These are phyloP conservation scores for Nephotettix cincticeps DNA, from an alignment of 1,140 invertebrate genomes.

Conservation along the genomic window DNA sequence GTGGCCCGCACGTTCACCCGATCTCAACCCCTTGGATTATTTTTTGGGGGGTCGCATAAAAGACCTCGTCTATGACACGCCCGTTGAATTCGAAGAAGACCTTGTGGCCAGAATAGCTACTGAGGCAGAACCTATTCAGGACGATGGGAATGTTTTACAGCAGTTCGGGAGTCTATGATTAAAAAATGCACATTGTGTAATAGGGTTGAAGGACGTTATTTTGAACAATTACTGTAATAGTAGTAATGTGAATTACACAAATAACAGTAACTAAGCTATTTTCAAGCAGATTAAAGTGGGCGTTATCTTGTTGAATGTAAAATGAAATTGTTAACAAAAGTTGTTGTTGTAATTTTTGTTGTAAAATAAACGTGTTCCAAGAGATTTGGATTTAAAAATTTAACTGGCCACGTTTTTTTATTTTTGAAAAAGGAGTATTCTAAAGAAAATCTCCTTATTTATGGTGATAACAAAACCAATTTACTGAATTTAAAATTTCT, in stretches of 20 bases:
- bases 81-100: conserved; percentile 17
- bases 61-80: no score
- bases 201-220: conserved; percentile 16
- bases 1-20: conserved; percentile 37
- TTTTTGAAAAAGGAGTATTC: no score
- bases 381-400: neutral
- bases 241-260: conserved; percentile 10
- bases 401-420: no score
- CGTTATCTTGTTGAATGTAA: neutral
- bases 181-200: conserved; percentile 23
- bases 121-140: conserved; percentile 15
- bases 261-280: neutral
- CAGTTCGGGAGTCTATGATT: conserved; percentile 20
- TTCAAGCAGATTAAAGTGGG: neutral
- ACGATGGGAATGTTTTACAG: conserved; percentile 22
- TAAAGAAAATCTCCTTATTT: no score
- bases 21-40: conserved; percentile 38
- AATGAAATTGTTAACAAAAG: conserved; percentile 15
- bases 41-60: conserved; percentile 35
- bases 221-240: conserved; percentile 22
- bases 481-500: no score
- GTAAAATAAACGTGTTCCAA: conserved; percentile 10
- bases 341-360: conserved; percentile 24
- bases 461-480: no score
- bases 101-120: conserved; percentile 17